Evolutionary conservation across 1,140 invertebrate genomes (phyloP), one percentile per base, ranked within the genome.

Genomic region (Drosophila virilis): DNA sequence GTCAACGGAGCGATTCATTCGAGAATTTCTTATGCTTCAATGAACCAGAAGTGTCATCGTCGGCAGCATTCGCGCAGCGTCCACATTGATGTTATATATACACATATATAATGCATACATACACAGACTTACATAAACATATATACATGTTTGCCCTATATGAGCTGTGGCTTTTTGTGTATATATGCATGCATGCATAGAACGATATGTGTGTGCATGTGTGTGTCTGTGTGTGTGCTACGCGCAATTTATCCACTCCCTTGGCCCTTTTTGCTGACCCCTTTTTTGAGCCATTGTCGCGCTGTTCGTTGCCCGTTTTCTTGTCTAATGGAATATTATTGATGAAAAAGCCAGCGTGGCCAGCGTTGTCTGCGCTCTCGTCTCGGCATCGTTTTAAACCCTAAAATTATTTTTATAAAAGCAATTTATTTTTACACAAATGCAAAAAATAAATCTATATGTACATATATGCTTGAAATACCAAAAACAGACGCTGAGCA

Each of bases 21-120:
- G 84, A 89, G 80, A 89, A 89, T 89, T 89, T 89, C 85, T 90
- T 84, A 89, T 90, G 84, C 84, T 89, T 89, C 84, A 89, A 61
- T 89, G 84, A 89, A 84, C 84, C 84, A 89, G 84, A 89, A 89
- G 84, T 89, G 85, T 89, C 62, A 84, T 75, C 77, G 77, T 88
- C 72, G 82, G 52, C 65, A 69, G 33, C 66, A 60, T 52, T 57
- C 37, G 59, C 59, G 54, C 60, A 50, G 62, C 48, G 77, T 61
- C 68, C 80, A 74, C 74, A 81, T 75, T 48, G 71, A 13, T 60
- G 59, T 57, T 74, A 82, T 57, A 80, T 67, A 71, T 72, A 66
- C 32, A 61, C 38, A 66, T 32, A 51, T n/a, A 46, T 22, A 60
- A 5, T 3, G 37, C 52, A 58, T 42, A 22, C 32, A 55, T 58